Evolutionary conservation across 2,797 vertebrate genomes (phyloP), one percentile per base, ranked within the genome.

Genomic region (Neoniphon sammara): DNA sequence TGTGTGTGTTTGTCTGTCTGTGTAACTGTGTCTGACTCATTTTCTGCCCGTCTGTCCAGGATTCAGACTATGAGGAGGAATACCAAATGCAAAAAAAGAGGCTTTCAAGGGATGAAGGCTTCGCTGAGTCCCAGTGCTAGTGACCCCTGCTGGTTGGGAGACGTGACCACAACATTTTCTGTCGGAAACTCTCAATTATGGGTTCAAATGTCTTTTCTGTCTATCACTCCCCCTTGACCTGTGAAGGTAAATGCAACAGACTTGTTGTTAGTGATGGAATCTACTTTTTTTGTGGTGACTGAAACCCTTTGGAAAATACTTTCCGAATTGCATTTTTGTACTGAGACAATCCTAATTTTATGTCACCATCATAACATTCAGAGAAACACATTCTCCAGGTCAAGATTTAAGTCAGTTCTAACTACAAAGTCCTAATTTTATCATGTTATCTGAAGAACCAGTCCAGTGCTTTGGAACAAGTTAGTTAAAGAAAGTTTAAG

Each of bases 71-170:
- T 36, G 92, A 94, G 15, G 78, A 75, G 0, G 83, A 74, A 4
- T 75, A 85, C 66, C 82, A 88, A 77, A 5, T 25, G 47, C 0
- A 73, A 4, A 85, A 91, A 61, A 85, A 80, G 68, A 62, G 7
- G n/a, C 65, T 63, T 30, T 54, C 77, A 46, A 0, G 0, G 9
- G 80, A 88, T 0, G 83, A 88, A 14, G 70, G 14, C 7, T 76
- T 78, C 14, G 88, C 78, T 1, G 92, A 93, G 73, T 93, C 93
- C 74, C 87, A 74, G 63, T 90, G 70, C 69, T 94, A 94, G 88
- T 77, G 72, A 55, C 27, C 72, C 82, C 84, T 72, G 63, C 65
- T 87, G 82, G 77, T 27, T 11, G 68, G 21, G 7, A 62, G 34
- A 12, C 47, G 67, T 18, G 70, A 76, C 62, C 73, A 61, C 82